Conservation (phyloP, 2,113 vertebrate genomes). For the Anarrhichthys ocellatus region DNA sequence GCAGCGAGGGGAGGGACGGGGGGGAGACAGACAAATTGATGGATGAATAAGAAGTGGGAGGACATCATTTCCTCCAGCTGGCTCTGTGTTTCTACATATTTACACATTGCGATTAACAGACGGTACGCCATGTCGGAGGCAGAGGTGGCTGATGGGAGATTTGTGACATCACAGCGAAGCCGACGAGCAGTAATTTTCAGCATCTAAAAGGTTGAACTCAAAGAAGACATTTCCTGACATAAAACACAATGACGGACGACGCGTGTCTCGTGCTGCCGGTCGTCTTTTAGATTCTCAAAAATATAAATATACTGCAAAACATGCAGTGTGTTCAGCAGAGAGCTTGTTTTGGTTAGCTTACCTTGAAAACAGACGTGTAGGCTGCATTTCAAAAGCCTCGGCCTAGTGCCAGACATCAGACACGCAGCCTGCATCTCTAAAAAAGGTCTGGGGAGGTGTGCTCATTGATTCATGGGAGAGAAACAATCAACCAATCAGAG, state of each 20-base stretch:
- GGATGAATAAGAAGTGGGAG: conserved; percentile 39
- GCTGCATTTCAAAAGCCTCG: not conserved
- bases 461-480: not conserved
- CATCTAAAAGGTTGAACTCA: too few species aligned
- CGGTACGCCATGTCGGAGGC: not conserved
- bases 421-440: not conserved
- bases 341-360: conserved; percentile 1
- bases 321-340: not conserved
- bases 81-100: conserved; percentile 29
- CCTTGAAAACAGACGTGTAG: not conserved
- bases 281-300: not conserved
- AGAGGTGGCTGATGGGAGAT: conserved; percentile 44
- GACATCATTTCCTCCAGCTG: conserved; percentile 4
- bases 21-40: conserved; percentile 14
- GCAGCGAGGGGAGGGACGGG: not conserved
- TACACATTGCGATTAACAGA: not conserved
- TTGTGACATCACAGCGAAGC: not conserved
- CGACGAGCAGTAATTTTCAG: not conserved
- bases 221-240: too few species aligned
- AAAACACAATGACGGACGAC: too few species aligned
- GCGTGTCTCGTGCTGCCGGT: too few species aligned
- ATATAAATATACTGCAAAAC: not conserved
- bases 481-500: not conserved
- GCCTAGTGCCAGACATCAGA: not conserved
- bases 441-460: not conserved